Evolutionary conservation across 1,140 invertebrate species (phyloP).

Genomic region (Galendromus occidentalis): DNA sequence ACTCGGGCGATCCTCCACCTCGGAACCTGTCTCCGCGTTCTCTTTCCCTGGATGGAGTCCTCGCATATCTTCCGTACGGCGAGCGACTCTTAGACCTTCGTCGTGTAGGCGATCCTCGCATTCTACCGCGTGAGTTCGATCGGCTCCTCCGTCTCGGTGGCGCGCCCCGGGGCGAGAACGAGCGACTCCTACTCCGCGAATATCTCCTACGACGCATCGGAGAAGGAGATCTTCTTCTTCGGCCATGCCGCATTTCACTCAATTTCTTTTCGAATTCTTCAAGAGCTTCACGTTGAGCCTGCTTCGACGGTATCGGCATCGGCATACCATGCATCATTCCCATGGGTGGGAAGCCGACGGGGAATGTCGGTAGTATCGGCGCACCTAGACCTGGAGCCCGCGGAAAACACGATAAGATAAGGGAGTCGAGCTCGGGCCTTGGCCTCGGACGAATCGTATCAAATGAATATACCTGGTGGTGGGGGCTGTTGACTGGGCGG

Average conservation of each 20-base stretch:
- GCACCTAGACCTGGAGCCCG: not conserved
- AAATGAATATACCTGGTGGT: not conserved
- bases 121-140: conserved; percentile 1
- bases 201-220: not conserved
- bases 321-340: not conserved
- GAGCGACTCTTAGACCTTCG: not conserved
- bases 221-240: not conserved
- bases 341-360: not conserved
- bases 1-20: not conserved
- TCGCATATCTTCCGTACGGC: not conserved
- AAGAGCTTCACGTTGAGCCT: not conserved
- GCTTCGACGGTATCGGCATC: not conserved
- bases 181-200: not conserved
- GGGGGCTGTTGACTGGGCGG: not conserved
- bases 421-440: no score
- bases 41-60: no score
- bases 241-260: not conserved
- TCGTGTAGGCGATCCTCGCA: not conserved
- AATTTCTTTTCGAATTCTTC: conserved; percentile 5
- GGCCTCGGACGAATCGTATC: no score
- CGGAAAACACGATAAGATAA: not conserved
- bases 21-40: no score
- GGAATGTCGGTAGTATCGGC: not conserved
- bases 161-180: not conserved
- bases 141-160: not conserved